Evolutionary conservation across 2,888 invertebrate species (phyloP).

Genomic region (Hirtodrosophila trivittata): DNA sequence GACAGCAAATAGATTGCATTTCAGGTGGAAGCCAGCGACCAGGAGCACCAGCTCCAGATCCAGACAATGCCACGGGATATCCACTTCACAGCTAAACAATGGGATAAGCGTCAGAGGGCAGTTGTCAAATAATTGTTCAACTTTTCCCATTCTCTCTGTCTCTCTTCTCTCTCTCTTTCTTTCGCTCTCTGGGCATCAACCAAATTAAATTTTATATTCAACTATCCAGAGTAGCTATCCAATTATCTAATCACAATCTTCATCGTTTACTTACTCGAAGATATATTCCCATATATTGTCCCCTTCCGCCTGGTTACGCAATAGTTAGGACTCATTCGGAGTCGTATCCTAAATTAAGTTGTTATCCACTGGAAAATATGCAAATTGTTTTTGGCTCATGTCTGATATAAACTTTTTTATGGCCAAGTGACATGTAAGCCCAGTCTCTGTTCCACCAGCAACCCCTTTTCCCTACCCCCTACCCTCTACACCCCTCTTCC

Average conservation of each 20-base stretch:
- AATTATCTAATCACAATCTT: not conserved
- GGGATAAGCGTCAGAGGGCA: slow-evolving; percentile 34
- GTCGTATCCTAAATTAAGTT: slow-evolving; percentile 79
- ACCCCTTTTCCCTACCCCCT: slow-evolving; percentile 8
- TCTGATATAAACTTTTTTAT: slow-evolving; percentile 82
- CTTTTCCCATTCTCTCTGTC: not conserved
- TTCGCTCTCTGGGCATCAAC: slow-evolving; percentile 11
- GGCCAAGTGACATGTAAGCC: slow-evolving; percentile 81
- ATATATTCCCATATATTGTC: slow-evolving; percentile 5
- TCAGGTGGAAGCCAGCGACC: slow-evolving; percentile 33
- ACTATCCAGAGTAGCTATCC: not conserved
- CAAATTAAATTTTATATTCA: slow-evolving; percentile 35
- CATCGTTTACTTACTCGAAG: not conserved
- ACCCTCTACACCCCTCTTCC: too few species aligned
- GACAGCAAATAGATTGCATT: slow-evolving; percentile 83
- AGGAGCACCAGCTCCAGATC: slow-evolving; percentile 3
- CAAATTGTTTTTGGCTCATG: slow-evolving; percentile 83
- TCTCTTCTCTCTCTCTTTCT: not conserved
- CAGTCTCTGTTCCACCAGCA: slow-evolving; percentile 36
- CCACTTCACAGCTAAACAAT: slow-evolving; percentile 8
- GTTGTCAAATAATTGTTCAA: slow-evolving; percentile 49
- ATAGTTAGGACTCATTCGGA: slow-evolving; percentile 18
- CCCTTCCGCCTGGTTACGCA: slow-evolving; percentile 21
- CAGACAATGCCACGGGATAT: not conserved
- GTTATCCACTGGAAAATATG: slow-evolving; percentile 81